Evolutionary conservation across 2,888 invertebrate genomes (phyloP).

Genomic region (Cheilosia soror): DNA sequence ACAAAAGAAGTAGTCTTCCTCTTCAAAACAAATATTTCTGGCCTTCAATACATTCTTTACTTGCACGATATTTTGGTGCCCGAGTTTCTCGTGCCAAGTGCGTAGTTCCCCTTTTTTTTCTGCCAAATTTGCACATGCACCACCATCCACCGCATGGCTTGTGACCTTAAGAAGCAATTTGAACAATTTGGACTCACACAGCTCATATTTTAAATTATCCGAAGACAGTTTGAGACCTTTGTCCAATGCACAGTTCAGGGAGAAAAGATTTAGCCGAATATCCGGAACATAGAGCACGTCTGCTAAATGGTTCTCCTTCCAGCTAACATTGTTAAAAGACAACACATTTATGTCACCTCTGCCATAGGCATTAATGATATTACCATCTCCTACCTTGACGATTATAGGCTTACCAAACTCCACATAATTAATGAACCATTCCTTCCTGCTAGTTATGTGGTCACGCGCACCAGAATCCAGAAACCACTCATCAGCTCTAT

Average conservation of each 20-base stretch:
- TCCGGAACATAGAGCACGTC: conserved; percentile 74
- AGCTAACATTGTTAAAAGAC: conserved; percentile 66
- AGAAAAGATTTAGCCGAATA: conserved; percentile 75
- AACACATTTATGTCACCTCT: conserved; percentile 71
- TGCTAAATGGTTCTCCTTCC: conserved; percentile 67
- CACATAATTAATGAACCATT: conserved; percentile 23
- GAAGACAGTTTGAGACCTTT: conserved; percentile 41
- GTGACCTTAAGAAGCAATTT: conserved; percentile 52
- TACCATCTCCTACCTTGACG: conserved; percentile 64
- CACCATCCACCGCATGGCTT: conserved; percentile 3
- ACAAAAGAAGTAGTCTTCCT: conserved; percentile 62
- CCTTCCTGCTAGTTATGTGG: conserved; percentile 33
- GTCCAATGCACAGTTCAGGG: conserved; percentile 63
- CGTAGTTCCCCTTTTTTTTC: conserved; percentile 52
- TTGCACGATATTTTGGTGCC: conserved; percentile 75
- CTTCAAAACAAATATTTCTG: conserved; percentile 63
- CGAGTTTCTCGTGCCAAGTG: conserved; percentile 76
- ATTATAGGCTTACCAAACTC: not conserved
- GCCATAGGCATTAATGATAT: conserved; percentile 60
- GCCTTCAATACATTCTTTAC: conserved; percentile 70
- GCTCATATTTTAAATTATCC: conserved; percentile 59
- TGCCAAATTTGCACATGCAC: conserved; percentile 23
- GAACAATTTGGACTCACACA: conserved; percentile 56
- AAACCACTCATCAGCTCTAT: conserved; percentile 39
- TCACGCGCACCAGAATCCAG: conserved; percentile 51